Evolutionary conservation across 1,140 invertebrate species (phyloP).

Genomic region (Eriosoma lanigerum): DNA sequence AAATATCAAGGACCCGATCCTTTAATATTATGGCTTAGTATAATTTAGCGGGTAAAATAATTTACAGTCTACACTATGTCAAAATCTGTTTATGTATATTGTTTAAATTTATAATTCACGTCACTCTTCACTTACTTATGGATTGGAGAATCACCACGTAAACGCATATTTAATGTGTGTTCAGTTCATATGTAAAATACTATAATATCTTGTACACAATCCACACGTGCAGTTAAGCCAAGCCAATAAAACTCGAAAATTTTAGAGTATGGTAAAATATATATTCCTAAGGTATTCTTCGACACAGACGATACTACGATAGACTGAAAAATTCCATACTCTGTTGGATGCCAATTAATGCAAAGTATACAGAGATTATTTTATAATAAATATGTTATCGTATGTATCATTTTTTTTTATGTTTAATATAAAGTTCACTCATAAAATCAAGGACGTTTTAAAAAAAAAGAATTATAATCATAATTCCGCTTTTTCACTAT

Average conservation of each 20-base stretch:
- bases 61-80: no score
- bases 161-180: neutral
- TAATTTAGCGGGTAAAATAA: no score
- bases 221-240: neutral
- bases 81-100: no score
- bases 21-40: no score
- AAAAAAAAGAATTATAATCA: neutral
- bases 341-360: conserved; percentile 45
- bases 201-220: neutral
- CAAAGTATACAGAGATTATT: neutral
- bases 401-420: neutral
- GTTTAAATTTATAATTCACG: neutral
- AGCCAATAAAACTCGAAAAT: neutral
- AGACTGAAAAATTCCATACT: conserved; percentile 37
- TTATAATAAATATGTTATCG: neutral
- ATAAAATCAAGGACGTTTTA: neutral
- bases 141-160: neutral
- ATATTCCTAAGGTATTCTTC: conserved; percentile 11
- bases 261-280: conserved; percentile 9
- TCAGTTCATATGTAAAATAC: neutral
- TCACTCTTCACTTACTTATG: neutral
- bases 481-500: no score
- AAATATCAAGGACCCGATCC: no score
- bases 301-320: no score
- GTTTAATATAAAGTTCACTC: neutral